Evolutionary conservation across 92 coral and sea anemone genomes (phyloP).

Genomic region (Zoanthus sociatus): DNA sequence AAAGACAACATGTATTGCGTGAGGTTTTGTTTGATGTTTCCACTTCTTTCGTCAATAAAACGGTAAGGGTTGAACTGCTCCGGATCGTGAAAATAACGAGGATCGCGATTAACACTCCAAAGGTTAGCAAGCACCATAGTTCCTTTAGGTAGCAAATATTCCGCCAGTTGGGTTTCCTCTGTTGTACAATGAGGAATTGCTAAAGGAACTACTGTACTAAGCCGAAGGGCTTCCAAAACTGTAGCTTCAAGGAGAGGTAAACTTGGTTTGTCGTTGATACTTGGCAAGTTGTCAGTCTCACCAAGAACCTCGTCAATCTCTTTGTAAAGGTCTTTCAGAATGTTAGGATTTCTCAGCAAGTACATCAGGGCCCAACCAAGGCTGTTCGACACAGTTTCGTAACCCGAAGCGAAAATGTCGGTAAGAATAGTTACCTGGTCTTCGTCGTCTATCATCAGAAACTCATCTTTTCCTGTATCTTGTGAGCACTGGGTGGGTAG

Average conservation of each 20-base stretch:
- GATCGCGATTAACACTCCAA: slow-evolving; percentile 84
- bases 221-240: slow-evolving; percentile 73
- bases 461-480: not conserved
- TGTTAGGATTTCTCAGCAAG: slow-evolving; percentile 55
- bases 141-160: slow-evolving; percentile 70
- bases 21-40: slow-evolving; percentile 57
- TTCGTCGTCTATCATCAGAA: slow-evolving; percentile 20
- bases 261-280: slow-evolving; percentile 66
- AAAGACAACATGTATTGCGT: slow-evolving; percentile 56
- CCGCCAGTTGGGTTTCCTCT: slow-evolving; percentile 61
- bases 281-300: slow-evolving; percentile 50
- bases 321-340: slow-evolving; percentile 66
- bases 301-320: slow-evolving; percentile 66
- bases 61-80: slow-evolving; percentile 74
- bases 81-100: slow-evolving; percentile 67
- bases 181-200: slow-evolving; percentile 74
- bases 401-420: slow-evolving; percentile 77
- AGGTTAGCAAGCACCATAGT: slow-evolving; percentile 75
- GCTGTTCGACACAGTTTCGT: slow-evolving; percentile 65
- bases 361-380: slow-evolving; percentile 69
- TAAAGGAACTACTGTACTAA: slow-evolving; percentile 67
- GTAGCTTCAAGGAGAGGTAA: slow-evolving; percentile 80
- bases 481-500: not conserved
- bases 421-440: slow-evolving; percentile 48
- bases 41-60: slow-evolving; percentile 62